A percentile compares a stretch with the other conserved stretches of the same genome.
phyloP scores from a whole-genome alignment of 2,113 vertebrate genomes.

The Cochlearius cochlearius region DNA sequence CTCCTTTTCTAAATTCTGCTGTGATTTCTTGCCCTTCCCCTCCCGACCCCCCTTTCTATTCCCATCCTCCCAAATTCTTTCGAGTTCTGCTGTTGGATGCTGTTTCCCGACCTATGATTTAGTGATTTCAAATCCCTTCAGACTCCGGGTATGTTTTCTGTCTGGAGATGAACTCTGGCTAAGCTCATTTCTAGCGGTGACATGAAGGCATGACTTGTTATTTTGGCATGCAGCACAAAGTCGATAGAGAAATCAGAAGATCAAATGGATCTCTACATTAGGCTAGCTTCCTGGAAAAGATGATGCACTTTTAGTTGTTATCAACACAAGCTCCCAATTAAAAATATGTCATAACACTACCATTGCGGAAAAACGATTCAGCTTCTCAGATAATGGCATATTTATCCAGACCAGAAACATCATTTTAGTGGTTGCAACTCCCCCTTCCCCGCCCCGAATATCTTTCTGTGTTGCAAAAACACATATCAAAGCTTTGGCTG shows the following conservation, averaged over 20 bases:
- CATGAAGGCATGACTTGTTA: slow-evolving; percentile 45
- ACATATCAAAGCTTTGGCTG: not conserved
- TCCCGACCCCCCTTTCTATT: not conserved
- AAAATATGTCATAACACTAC: slow-evolving; percentile 35
- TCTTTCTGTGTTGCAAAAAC: not conserved
- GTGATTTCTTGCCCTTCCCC: not conserved
- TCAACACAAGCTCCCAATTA: slow-evolving; percentile 35
- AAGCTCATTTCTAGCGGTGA: slow-evolving; percentile 50
- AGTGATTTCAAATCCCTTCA: slow-evolving; percentile 35
- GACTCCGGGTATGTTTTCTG: slow-evolving; percentile 33
- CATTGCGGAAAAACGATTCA: slow-evolving; percentile 36
- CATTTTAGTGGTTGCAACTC: not conserved
- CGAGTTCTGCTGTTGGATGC: not conserved
- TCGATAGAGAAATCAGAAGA: slow-evolving; percentile 40
- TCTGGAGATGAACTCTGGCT: slow-evolving; percentile 50
- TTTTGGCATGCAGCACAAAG: slow-evolving; percentile 44
- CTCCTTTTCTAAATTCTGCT: not conserved
- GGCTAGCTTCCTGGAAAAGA: slow-evolving; percentile 44
- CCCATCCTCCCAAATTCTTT: not conserved
- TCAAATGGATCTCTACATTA: slow-evolving; percentile 56
- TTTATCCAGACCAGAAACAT: not conserved
- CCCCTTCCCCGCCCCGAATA: not conserved
- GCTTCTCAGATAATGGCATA: slow-evolving; percentile 9
- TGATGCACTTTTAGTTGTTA: slow-evolving; percentile 37
- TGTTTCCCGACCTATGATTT: not conserved